Evolutionary conservation across 2,797 vertebrate species (phyloP).

Genomic region (Tapirus indicus): DNA sequence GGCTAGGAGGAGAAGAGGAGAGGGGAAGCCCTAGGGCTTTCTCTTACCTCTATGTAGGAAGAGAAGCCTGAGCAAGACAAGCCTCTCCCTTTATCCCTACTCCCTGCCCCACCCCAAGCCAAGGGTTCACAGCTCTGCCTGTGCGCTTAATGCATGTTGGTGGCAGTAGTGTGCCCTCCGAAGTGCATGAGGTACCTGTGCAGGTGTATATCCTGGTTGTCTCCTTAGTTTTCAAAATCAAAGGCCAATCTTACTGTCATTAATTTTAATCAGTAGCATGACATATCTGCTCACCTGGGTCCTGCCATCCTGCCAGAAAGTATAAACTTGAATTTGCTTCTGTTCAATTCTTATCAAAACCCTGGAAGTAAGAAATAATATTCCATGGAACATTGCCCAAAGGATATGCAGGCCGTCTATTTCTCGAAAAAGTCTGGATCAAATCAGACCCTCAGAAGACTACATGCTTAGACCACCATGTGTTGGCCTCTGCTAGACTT

Average conservation of each 20-base stretch:
- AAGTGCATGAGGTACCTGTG: background rate
- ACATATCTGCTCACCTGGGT: background rate
- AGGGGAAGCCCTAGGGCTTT: background rate
- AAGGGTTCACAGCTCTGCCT: background rate
- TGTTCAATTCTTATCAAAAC: background rate
- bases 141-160: background rate
- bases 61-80: background rate
- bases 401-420: background rate
- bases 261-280: background rate
- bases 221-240: background rate
- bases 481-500: background rate
- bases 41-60: background rate
- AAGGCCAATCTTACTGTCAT: background rate
- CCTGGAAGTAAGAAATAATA: background rate
- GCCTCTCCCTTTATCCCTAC: background rate
- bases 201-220: background rate
- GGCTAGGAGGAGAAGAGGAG: background rate
- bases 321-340: background rate
- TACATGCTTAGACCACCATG: background rate
- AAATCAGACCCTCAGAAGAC: background rate
- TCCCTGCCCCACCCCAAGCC: background rate
- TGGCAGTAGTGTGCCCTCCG: background rate
- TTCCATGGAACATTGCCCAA: background rate
- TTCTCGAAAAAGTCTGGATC: background rate
- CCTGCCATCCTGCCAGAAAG: slow-evolving; percentile 2